Conservation (phyloP, 2,888 invertebrate genomes). For the Cabera pusaria region DNA sequence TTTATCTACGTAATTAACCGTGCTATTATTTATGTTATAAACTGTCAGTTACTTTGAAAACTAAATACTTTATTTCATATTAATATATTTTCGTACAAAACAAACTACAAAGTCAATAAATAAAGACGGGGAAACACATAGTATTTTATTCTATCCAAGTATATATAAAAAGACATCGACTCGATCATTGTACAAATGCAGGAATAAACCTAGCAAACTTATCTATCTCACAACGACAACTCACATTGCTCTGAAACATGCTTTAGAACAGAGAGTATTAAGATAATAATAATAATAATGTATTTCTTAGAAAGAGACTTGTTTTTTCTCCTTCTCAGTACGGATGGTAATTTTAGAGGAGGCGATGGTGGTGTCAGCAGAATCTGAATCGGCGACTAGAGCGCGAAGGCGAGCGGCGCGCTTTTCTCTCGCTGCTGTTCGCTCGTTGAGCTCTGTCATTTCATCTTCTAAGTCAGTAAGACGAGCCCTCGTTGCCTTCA, state of each 20-base stretch:
- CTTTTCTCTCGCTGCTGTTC: slow-evolving; percentile 87
- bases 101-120: slow-evolving; percentile 49
- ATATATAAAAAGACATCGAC: slow-evolving; percentile 70
- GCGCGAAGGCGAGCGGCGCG: slow-evolving; percentile 88
- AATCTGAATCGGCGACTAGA: slow-evolving; percentile 85
- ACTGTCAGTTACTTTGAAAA: too few species aligned
- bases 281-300: slow-evolving; percentile 25
- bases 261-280: slow-evolving; percentile 39
- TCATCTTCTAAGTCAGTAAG: slow-evolving; percentile 89
- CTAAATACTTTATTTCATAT: too few species aligned
- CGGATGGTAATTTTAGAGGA: slow-evolving; percentile 66
- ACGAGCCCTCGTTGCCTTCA: slow-evolving; percentile 86
- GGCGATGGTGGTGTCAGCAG: slow-evolving; percentile 54
- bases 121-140: slow-evolving; percentile 66
- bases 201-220: slow-evolving; percentile 62
- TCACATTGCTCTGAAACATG: slow-evolving; percentile 41
- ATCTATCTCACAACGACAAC: slow-evolving; percentile 52
- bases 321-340: slow-evolving; percentile 74
- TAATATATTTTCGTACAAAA: too few species aligned
- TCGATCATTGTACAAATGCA: slow-evolving; percentile 66
- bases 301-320: slow-evolving; percentile 70
- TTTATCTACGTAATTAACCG: too few species aligned
- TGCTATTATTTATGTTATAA: too few species aligned
- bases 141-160: slow-evolving; percentile 68
- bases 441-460: slow-evolving; percentile 88